Percentiles rank a stretch among this genome's conserved stretches.
Evolutionary conservation across 2,797 vertebrate species (phyloP).

Genomic region (Carcharodon carcharias): DNA sequence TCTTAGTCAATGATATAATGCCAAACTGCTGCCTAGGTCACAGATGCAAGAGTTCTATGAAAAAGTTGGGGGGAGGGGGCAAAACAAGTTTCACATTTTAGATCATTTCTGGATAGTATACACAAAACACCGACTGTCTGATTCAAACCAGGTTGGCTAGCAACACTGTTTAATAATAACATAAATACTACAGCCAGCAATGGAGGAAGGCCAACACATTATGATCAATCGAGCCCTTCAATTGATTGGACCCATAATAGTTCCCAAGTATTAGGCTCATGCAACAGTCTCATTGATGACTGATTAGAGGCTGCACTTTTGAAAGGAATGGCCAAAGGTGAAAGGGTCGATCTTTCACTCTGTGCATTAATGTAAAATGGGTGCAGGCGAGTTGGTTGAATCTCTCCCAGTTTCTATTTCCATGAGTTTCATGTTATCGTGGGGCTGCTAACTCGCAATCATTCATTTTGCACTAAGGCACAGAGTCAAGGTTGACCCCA

Average conservation of each 20-base stretch:
- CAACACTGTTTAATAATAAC: background rate
- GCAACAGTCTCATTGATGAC: background rate
- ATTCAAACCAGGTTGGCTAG: background rate
- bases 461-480: background rate
- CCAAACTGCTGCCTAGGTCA: background rate
- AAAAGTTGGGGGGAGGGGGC: background rate
- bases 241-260: background rate
- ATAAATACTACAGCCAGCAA: background rate
- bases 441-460: background rate
- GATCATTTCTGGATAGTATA: background rate
- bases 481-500: background rate
- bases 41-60: background rate
- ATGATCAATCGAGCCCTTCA: background rate
- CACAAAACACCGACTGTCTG: background rate
- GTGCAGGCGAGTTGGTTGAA: too few species aligned
- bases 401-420: background rate
- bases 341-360: background rate
- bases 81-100: background rate
- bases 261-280: background rate
- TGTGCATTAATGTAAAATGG: background rate
- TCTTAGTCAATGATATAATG: background rate
- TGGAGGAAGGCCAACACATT: background rate
- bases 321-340: background rate
- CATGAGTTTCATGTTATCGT: background rate
- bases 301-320: background rate